phyloP scores from a whole-genome alignment of 2,113 vertebrate species.

The Forbesichthys papilliferus region DNA sequence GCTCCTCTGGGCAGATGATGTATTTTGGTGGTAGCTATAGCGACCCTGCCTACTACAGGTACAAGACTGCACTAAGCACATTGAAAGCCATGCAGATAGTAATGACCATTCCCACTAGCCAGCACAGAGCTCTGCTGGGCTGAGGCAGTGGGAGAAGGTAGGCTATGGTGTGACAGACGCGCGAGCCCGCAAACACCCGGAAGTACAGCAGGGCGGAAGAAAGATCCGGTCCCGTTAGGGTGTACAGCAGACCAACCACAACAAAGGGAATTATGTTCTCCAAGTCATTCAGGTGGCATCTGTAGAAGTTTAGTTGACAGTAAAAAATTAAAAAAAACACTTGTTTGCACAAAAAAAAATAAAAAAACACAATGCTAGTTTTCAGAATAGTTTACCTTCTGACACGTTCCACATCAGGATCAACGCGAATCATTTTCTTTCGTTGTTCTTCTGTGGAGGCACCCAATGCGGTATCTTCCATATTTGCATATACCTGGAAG shows the following conservation, averaged over 20 bases:
- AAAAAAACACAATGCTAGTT: too few relatives aligned
- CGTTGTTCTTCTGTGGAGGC: constrained; percentile 70
- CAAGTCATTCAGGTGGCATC: constrained; percentile 91
- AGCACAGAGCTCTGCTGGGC: constrained; percentile 81
- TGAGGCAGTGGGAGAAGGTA: constrained; percentile 84
- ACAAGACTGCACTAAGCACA: constrained; percentile 59
- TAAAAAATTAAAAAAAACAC: not conserved
- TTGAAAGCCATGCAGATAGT: constrained; percentile 85
- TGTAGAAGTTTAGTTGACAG: constrained; percentile 37
- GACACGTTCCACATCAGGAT: constrained; percentile 80
- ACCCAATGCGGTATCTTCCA: constrained; percentile 71
- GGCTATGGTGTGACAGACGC: constrained; percentile 80
- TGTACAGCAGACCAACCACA: constrained; percentile 84
- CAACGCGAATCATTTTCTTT: constrained; percentile 72
- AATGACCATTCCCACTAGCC: constrained; percentile 62
- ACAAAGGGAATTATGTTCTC: constrained; percentile 91
- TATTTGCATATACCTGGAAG: constrained; percentile 76
- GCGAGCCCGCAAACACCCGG: constrained; percentile 80
- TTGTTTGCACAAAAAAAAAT: too few relatives aligned
- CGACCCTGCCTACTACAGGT: constrained; percentile 27
- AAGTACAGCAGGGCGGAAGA: constrained; percentile 84
- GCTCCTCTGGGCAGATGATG: too few relatives aligned
- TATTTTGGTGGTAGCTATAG: not conserved
- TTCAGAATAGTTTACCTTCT: constrained; percentile 74
- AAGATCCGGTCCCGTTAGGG: constrained; percentile 80